Percentiles rank a stretch among this genome's conserved stretches.
phyloP scores from a whole-genome alignment of 1,140 invertebrate species.

The Nautilus pompilius region DNA sequence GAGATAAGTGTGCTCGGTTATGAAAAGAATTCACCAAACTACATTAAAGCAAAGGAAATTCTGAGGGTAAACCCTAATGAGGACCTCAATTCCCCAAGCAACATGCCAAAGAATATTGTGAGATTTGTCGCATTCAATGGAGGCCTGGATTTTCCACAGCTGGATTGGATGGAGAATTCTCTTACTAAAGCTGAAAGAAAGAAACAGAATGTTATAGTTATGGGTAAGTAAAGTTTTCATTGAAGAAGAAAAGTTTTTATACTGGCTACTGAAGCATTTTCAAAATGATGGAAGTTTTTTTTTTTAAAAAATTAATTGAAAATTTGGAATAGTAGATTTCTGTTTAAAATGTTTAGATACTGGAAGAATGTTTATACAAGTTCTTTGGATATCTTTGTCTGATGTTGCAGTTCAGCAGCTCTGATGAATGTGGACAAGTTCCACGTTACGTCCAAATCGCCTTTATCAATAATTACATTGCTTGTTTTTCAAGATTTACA shows the following conservation, averaged over 20 bases:
- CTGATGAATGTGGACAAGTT: no score
- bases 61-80: conserved; percentile 25
- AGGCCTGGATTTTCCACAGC: conserved; percentile 39
- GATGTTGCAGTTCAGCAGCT: no score
- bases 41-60: conserved; percentile 11
- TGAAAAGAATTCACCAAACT: conserved; percentile 29
- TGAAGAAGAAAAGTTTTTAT: not conserved
- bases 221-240: conserved; percentile 25
- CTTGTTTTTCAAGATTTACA: no score
- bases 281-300: no score
- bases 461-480: no score
- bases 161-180: conserved; percentile 47
- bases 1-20: conserved; percentile 49
- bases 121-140: conserved; percentile 53
- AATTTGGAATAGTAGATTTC: no score
- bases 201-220: conserved; percentile 33
- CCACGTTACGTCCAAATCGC: no score
- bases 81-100: conserved; percentile 36
- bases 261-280: no score
- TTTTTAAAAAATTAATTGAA: no score
- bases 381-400: no score
- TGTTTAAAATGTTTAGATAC: no score
- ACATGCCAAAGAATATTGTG: conserved; percentile 30
- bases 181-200: conserved; percentile 30
- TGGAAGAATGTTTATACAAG: no score